These are phyloP conservation scores for Hermodice carunculata DNA, from an alignment of 2,888 invertebrate genomes.

Conservation along the genomic window DNA sequence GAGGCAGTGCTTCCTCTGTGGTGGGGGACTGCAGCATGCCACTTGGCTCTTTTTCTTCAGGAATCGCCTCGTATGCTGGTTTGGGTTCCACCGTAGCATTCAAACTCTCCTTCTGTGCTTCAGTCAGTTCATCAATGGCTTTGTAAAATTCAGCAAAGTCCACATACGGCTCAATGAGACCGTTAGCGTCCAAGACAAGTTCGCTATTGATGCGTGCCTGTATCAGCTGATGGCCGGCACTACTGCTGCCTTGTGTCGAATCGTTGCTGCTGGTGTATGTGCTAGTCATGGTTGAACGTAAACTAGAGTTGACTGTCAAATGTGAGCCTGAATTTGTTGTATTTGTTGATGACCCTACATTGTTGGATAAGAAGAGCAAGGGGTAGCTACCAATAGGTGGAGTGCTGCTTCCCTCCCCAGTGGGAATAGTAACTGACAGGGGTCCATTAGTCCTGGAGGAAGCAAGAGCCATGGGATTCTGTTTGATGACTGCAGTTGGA, in stretches of 20 bases:
- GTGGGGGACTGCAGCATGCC: neutral
- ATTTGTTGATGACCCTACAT: constrained; percentile 10
- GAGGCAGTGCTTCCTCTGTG: neutral
- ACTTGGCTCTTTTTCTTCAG: constrained; percentile 51
- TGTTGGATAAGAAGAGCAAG: constrained; percentile 25
- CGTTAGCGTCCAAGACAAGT: constrained; percentile 76
- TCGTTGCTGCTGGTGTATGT: constrained; percentile 36
- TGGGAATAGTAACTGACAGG: constrained; percentile 36
- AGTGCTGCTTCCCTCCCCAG: constrained; percentile 23
- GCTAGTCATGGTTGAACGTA: neutral
- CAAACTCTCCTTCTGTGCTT: constrained; percentile 55
- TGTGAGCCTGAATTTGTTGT: too few relatives aligned
- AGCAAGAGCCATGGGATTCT: constrained; percentile 1
- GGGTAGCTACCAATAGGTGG: constrained; percentile 3
- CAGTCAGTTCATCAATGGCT: constrained; percentile 59
- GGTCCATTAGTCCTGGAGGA: constrained; percentile 11
- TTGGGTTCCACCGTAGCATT: constrained; percentile 58
- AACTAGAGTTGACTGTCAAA: too few relatives aligned
- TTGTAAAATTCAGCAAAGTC: constrained; percentile 80
- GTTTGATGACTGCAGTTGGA: constrained; percentile 49
- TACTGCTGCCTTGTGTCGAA: constrained; percentile 59
- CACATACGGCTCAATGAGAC: constrained; percentile 84
- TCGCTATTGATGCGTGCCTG: constrained; percentile 49
- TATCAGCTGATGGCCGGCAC: constrained; percentile 24
- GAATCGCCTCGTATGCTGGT: constrained; percentile 61